Conservation (phyloP, 1,140 invertebrate genomes). For the Drosophila malerkotliana region DNA sequence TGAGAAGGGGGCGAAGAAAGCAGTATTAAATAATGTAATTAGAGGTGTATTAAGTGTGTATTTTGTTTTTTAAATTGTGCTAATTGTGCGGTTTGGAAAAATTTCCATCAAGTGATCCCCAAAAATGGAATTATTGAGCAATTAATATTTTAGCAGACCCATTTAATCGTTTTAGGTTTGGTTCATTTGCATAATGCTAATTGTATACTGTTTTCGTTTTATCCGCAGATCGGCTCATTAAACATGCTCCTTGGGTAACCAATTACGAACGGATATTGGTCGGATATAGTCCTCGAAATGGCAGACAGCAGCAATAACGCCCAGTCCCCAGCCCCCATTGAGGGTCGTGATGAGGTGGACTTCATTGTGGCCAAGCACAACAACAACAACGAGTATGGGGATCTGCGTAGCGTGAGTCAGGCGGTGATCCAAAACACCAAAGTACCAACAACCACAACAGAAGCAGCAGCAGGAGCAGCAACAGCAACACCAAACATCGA, state of each 20-base stretch:
- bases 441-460: constrained; percentile 27
- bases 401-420: constrained; percentile 48
- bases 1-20: constrained; percentile 7
- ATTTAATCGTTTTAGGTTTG: constrained; percentile 2
- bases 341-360: constrained; percentile 66
- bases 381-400: constrained; percentile 72
- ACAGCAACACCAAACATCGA: constrained; percentile 72
- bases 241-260: constrained; percentile 43
- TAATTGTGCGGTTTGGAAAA: constrained; percentile 15
- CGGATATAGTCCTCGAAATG: constrained; percentile 36
- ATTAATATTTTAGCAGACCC: constrained; percentile 8
- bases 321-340: neutral
- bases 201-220: constrained; percentile 2
- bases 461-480: constrained; percentile 37
- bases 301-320: constrained; percentile 42
- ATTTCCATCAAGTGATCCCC: constrained; percentile 6
- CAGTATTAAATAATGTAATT: neutral
- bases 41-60: too few relatives aligned
- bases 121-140: constrained; percentile 15
- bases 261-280: constrained; percentile 40
- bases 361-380: constrained; percentile 58
- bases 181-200: constrained; percentile 13
- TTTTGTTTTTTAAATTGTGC: constrained; percentile 5
- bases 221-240: constrained; percentile 13
- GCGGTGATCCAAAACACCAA: constrained; percentile 59